These are phyloP conservation scores for Cranoglanis bouderius DNA, from an alignment of 2,113 vertebrate species.

Conservation along the genomic window DNA sequence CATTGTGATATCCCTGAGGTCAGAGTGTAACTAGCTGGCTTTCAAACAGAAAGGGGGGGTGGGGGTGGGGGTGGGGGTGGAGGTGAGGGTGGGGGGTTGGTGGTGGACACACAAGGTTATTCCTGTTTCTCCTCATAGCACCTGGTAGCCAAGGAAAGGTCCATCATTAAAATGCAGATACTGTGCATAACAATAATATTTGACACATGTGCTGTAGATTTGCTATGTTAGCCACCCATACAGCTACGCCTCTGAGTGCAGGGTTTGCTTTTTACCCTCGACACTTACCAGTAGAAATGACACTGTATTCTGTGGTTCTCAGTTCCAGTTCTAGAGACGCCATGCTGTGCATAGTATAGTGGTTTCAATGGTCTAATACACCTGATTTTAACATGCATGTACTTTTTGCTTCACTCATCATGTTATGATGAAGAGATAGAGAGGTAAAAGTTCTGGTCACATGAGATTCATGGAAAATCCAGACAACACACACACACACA, in stretches of 20 bases:
- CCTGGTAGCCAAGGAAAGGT: not conserved
- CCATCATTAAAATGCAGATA: not conserved
- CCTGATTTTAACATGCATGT: not conserved
- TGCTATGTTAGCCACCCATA: not conserved
- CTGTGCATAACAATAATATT: not conserved
- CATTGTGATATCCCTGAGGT: not conserved
- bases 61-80: no score
- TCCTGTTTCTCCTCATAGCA: not conserved
- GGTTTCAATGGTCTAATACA: not conserved
- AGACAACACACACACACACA: not conserved
- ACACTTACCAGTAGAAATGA: not conserved
- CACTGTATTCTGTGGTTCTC: not conserved
- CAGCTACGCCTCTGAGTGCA: not conserved
- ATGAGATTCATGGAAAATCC: not conserved
- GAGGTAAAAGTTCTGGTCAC: not conserved
- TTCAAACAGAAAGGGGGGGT: no score
- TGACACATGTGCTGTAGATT: not conserved
- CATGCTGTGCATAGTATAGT: not conserved
- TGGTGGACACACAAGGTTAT: not conserved
- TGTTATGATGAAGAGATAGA: not conserved
- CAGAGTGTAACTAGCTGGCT: not conserved
- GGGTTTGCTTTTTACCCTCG: not conserved
- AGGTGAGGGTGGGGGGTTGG: no score
- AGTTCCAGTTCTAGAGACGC: not conserved
- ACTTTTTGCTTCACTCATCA: not conserved